These are phyloP conservation scores for Episyrphus balteatus DNA, from an alignment of 1,140 invertebrate species.

Conservation along the genomic window DNA sequence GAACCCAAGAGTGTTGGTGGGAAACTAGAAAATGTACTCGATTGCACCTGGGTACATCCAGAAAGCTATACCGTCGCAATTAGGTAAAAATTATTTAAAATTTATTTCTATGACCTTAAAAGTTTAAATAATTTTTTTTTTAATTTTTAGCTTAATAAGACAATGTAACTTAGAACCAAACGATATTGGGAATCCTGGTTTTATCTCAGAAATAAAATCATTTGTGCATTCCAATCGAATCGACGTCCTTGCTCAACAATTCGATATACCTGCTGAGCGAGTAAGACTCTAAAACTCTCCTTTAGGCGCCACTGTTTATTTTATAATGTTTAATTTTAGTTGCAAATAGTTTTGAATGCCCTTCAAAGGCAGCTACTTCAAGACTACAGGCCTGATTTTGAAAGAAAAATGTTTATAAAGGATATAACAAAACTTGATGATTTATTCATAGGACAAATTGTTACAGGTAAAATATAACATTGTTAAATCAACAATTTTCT, in stretches of 20 bases:
- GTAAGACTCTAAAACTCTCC: constrained; percentile 7
- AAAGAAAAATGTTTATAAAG: constrained; percentile 52
- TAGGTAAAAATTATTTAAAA: constrained; percentile 18
- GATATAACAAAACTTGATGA: constrained; percentile 49
- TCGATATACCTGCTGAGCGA: constrained; percentile 42
- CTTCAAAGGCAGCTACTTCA: constrained; percentile 50
- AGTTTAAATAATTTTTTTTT: not conserved
- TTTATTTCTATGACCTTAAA: no score
- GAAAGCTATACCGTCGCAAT: constrained; percentile 69
- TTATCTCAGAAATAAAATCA: constrained; percentile 38
- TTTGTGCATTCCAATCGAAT: constrained; percentile 11
- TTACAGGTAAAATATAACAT: constrained; percentile 35
- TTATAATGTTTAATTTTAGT: constrained; percentile 7
- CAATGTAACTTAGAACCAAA: constrained; percentile 36
- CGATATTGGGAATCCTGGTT: constrained; percentile 40
- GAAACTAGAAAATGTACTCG: constrained; percentile 52
- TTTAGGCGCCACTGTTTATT: no score
- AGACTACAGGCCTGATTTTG: constrained; percentile 52
- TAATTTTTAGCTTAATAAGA: constrained; percentile 32
- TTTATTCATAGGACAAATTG: constrained; percentile 40
- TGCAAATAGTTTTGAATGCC: constrained; percentile 54
- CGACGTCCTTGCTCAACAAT: constrained; percentile 36
- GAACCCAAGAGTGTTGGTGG: constrained; percentile 41
- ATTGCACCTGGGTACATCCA: constrained; percentile 82
- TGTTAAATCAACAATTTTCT: not conserved